Evolutionary conservation across 2,888 invertebrate species (phyloP), one percentile per base, ranked within the genome.

Genomic region (Melieria picta): DNA sequence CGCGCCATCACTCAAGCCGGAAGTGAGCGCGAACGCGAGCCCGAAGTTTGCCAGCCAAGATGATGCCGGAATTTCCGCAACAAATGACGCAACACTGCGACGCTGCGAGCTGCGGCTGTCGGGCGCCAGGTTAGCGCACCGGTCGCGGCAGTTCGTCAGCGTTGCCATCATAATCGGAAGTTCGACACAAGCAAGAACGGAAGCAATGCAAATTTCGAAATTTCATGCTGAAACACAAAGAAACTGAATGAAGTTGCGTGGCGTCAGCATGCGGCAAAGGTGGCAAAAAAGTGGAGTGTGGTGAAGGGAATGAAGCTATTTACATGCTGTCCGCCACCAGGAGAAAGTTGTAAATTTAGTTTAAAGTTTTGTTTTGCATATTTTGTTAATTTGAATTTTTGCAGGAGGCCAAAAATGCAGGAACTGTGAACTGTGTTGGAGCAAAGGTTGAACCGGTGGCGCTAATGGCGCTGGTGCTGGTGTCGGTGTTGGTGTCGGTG

Each of bases 361-460:
- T 78, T 75, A 61, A 74, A 75, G 64, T 77, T 75, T 72, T 77
- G 70, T 74, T 78, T 76, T 76, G 75, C 76, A 78, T 77, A 76
- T 76, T 76, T 72, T 71, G 71, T 65, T 62, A 71, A 72, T 74
- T 71, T 74, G 58, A 69, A 50, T 66, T 65, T 50, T 56, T 62
- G 62, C 58, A 62, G 47, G 45, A 48, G 16, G 46, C 7, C 55
- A 58, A 57, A 48, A 52, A 45, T 58, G 50, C 56, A 56, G 45
- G 11, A 64, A 10, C 9, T 13, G 13, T 47, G 42, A 11, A 30
- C n/a, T 56, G 13, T 57, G 13, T 57, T 57, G 57, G 10, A 57
- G 46, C 30, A 13, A 13, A 13, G 1, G 13, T 61, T n/a, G n/a
- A 13, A 11, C 30, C 30, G 30, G 30, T 30, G 30, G 30, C 30